These are phyloP conservation scores for Siderastrea siderea DNA, from an alignment of 92 coral and sea anemone species.

Conservation along the genomic window DNA sequence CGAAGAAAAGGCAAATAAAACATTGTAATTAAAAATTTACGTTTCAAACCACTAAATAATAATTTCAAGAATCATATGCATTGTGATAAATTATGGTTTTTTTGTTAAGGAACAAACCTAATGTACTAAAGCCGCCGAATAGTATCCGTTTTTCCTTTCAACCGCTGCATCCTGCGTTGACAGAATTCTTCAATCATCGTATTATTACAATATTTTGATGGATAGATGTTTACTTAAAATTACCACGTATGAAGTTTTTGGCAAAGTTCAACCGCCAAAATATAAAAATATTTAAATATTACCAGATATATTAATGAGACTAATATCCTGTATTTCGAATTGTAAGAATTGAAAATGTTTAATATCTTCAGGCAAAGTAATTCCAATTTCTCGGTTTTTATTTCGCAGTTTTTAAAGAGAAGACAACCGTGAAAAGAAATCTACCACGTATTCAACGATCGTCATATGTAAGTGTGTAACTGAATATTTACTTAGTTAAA, in stretches of 20 bases:
- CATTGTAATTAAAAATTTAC: not conserved
- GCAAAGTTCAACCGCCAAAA: slow-evolving; percentile 11
- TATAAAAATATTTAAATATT: slow-evolving; percentile 10
- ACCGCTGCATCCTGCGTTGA: not conserved
- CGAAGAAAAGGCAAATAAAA: not conserved
- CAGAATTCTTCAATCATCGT: not conserved
- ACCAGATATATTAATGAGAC: slow-evolving; percentile 2
- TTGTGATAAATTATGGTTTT: too few relatives aligned
- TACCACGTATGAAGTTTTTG: slow-evolving; percentile 20
- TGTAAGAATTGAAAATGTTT: not conserved
- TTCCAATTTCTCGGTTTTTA: not conserved
- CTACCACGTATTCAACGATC: not conserved
- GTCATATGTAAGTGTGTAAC: not conserved
- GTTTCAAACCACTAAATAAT: not conserved
- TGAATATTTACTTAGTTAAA: too few relatives aligned
- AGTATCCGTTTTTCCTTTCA: not conserved
- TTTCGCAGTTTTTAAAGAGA: not conserved
- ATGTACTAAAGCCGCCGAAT: too few relatives aligned
- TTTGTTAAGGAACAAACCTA: not conserved
- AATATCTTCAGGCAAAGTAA: not conserved
- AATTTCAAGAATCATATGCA: too few relatives aligned
- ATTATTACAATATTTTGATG: slow-evolving; percentile 6
- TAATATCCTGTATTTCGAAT: slow-evolving; percentile 1
- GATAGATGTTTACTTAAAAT: slow-evolving; percentile 7
- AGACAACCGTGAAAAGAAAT: not conserved